A percentile compares a stretch with the other conserved stretches of the same genome.
phyloP scores from a whole-genome alignment of 1,140 invertebrate genomes.

The Carcinoscorpius rotundicauda region DNA sequence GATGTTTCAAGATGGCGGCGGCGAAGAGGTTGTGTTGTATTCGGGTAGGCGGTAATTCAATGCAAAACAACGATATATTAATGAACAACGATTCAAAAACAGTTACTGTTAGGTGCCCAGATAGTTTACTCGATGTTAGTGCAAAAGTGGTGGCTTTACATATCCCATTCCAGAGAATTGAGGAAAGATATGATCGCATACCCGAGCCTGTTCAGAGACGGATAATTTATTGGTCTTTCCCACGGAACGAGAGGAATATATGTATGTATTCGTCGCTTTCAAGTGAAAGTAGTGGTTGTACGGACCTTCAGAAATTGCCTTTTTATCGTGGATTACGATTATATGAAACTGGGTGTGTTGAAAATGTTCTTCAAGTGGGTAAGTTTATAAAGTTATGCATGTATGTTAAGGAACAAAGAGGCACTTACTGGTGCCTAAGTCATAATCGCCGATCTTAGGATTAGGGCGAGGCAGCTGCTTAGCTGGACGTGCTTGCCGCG shows the following conservation, averaged over 20 bases:
- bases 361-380: slow-evolving; percentile 79
- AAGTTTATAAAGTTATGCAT: slow-evolving; percentile 36
- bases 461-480: slow-evolving; percentile 25
- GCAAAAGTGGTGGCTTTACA: slow-evolving; percentile 69
- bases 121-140: slow-evolving; percentile 60
- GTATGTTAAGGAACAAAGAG: slow-evolving; percentile 8
- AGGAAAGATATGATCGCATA: slow-evolving; percentile 71
- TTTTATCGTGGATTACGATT: slow-evolving; percentile 73
- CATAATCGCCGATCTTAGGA: slow-evolving; percentile 17
- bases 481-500: slow-evolving; percentile 16
- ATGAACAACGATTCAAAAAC: slow-evolving; percentile 26
- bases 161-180: slow-evolving; percentile 71
- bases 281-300: slow-evolving; percentile 27
- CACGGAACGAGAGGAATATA: slow-evolving; percentile 69
- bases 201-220: slow-evolving; percentile 73
- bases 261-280: slow-evolving; percentile 77
- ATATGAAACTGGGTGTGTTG: slow-evolving; percentile 61
- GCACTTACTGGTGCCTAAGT: slow-evolving; percentile 5
- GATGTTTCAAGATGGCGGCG: slow-evolving; percentile 36
- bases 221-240: slow-evolving; percentile 80
- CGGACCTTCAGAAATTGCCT: slow-evolving; percentile 54
- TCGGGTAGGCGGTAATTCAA: slow-evolving; percentile 21
- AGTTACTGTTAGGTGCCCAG: slow-evolving; percentile 26
- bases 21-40: slow-evolving; percentile 34
- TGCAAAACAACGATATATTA: slow-evolving; percentile 22